phyloP scores from a whole-genome alignment of 2,888 invertebrate genomes.

The Rambutsinella grinnellia region DNA sequence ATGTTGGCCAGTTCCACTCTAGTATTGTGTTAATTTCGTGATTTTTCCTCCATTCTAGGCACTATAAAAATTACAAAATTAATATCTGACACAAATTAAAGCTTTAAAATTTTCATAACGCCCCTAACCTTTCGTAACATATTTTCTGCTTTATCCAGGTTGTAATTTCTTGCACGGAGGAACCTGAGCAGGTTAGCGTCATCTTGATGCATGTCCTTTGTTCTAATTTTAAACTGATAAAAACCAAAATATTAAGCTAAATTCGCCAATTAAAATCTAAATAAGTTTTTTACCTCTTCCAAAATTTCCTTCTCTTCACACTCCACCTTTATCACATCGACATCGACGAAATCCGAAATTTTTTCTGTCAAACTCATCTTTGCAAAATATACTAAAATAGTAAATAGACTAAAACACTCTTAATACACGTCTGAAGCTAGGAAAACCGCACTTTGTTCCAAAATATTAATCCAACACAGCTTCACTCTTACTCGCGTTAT shows the following conservation, averaged over 20 bases:
- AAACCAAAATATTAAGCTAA: background rate
- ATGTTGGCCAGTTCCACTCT: constrained; percentile 28
- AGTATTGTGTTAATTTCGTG: constrained; percentile 31
- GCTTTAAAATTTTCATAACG: background rate
- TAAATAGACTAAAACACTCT: too few relatives aligned
- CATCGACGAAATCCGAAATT: constrained; percentile 8
- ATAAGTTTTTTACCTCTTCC: constrained; percentile 23
- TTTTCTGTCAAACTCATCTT: background rate
- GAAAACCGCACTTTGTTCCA: too few relatives aligned
- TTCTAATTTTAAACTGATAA: constrained; percentile 20
- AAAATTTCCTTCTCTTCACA: constrained; percentile 7
- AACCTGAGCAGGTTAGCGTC: constrained; percentile 15
- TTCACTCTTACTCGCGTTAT: too few relatives aligned
- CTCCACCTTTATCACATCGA: constrained; percentile 24
- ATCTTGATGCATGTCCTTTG: constrained; percentile 32
- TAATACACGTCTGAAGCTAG: too few relatives aligned
- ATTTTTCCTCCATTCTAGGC: constrained; percentile 40
- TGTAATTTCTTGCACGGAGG: constrained; percentile 38
- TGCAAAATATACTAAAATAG: too few relatives aligned
- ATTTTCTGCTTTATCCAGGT: constrained; percentile 38
- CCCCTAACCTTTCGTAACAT: constrained; percentile 49
- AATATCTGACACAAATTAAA: background rate
- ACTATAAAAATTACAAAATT: constrained; percentile 17
- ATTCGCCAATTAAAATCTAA: background rate
- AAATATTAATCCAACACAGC: too few relatives aligned